phyloP scores from a whole-genome alignment of 2,797 vertebrate species.

The Tenualosa ilisha region DNA sequence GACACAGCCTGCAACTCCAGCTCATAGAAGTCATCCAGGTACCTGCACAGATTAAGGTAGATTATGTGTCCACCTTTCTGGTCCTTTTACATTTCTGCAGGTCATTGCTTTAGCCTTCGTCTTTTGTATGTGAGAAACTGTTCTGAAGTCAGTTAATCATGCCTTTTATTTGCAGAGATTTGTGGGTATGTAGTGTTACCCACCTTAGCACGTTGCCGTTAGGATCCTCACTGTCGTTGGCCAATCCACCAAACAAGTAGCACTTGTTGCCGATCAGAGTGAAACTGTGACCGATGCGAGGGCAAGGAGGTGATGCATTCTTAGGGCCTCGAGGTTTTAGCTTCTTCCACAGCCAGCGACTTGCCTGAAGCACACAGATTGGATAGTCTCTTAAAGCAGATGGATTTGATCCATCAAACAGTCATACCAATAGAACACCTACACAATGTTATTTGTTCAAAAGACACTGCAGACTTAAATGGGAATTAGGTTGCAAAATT shows the following conservation, averaged over 20 bases:
- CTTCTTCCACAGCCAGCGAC: constrained; percentile 98
- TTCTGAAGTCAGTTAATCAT: neutral
- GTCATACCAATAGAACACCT: no score
- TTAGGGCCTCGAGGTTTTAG: constrained; percentile 86
- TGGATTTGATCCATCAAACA: no score
- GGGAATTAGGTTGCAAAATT: neutral
- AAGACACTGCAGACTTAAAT: neutral
- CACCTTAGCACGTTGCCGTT: constrained; percentile 93
- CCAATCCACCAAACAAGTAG: constrained; percentile 94
- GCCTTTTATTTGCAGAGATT: neutral
- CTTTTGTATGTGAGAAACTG: no score
- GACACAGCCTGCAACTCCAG: constrained; percentile 90
- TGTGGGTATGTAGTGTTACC: neutral
- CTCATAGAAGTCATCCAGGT: constrained; percentile 93
- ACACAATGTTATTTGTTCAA: neutral
- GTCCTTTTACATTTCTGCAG: no score
- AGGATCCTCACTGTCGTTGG: constrained; percentile 95
- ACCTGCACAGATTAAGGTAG: constrained; percentile 67
- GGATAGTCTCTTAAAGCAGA: neutral
- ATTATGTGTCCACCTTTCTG: neutral
- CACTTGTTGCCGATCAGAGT: constrained; percentile 92
- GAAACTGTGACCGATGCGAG: constrained; percentile 95
- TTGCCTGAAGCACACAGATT: constrained; percentile 76
- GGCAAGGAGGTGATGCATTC: constrained; percentile 82
- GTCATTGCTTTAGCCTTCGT: no score